These are phyloP conservation scores for Bradypodion pumilum DNA, from an alignment of 2,797 vertebrate species.

Conservation along the genomic window DNA sequence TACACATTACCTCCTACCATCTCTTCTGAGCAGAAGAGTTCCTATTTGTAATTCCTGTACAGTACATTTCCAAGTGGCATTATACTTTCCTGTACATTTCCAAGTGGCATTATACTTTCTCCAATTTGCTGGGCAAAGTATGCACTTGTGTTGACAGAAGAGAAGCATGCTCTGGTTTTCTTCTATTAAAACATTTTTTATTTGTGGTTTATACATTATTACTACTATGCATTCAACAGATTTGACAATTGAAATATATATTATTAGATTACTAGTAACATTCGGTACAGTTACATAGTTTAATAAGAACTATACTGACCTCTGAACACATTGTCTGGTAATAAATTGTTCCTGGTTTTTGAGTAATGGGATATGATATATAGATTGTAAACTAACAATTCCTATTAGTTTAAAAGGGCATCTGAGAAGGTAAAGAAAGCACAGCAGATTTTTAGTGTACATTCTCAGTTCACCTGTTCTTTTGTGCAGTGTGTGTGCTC, in stretches of 20 bases:
- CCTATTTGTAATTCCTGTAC: background rate
- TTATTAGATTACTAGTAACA: background rate
- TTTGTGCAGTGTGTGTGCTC: conserved; percentile 12
- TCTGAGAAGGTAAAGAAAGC: conserved; percentile 17
- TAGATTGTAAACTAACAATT: conserved; percentile 17
- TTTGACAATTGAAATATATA: background rate
- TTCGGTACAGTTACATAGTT: background rate
- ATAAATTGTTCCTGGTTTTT: conserved; percentile 14
- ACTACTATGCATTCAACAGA: background rate
- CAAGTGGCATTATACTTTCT: background rate
- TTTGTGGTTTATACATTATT: conserved; percentile 6
- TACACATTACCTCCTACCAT: too few relatives aligned
- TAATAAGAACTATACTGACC: background rate
- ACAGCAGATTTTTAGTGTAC: background rate
- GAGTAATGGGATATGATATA: conserved; percentile 1
- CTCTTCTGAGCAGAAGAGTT: background rate
- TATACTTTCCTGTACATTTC: too few relatives aligned
- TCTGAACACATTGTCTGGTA: conserved; percentile 1
- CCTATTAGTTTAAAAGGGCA: conserved; percentile 11
- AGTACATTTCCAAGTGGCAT: too few relatives aligned
- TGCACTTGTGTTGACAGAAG: background rate
- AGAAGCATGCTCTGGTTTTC: background rate
- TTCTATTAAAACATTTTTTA: background rate
- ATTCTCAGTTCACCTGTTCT: conserved; percentile 15
- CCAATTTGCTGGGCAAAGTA: background rate